A percentile compares a stretch with the other conserved stretches of the same genome.
Evolutionary conservation across 1,140 invertebrate species (phyloP).

Genomic region (Araneus ventricosus): DNA sequence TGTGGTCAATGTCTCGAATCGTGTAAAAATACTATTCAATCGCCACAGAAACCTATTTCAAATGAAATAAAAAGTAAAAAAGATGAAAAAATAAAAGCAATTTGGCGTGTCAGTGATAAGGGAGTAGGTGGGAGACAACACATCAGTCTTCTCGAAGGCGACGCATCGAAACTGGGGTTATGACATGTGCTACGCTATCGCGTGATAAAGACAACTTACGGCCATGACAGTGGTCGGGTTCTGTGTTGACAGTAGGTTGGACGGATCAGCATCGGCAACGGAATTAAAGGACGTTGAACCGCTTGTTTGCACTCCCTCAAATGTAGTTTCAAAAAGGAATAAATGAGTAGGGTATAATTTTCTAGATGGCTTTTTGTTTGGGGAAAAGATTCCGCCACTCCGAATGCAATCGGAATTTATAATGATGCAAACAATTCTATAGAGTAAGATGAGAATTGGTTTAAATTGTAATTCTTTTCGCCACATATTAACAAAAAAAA

Average conservation of each 20-base stretch:
- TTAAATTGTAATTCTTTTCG: too few relatives aligned
- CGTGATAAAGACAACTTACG: slow-evolving; percentile 68
- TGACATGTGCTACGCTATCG: slow-evolving; percentile 27
- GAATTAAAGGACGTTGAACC: slow-evolving; percentile 46
- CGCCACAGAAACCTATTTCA: slow-evolving; percentile 46
- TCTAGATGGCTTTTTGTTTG: too few relatives aligned
- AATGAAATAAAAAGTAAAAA: slow-evolving; percentile 43
- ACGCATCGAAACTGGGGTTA: neutral
- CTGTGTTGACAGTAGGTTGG: slow-evolving; percentile 62
- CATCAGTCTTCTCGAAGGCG: slow-evolving; percentile 58
- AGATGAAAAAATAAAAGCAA: slow-evolving; percentile 46
- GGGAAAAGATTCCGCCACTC: too few relatives aligned
- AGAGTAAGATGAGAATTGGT: too few relatives aligned
- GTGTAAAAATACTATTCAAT: slow-evolving; percentile 70
- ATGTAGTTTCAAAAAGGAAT: neutral
- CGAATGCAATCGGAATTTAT: too few relatives aligned
- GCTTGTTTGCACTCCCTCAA: neutral
- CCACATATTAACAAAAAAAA: too few relatives aligned
- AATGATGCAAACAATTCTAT: too few relatives aligned
- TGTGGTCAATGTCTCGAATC: slow-evolving; percentile 65
- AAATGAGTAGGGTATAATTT: neutral
- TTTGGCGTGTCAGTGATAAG: slow-evolving; percentile 33
- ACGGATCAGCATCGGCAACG: slow-evolving; percentile 47
- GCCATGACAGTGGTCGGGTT: slow-evolving; percentile 14
- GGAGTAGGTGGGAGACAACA: slow-evolving; percentile 15